Base-by-base conservation (phyloP, 2,113 vertebrate species). In the Speoplatyrhinus poulsoni region DNA sequence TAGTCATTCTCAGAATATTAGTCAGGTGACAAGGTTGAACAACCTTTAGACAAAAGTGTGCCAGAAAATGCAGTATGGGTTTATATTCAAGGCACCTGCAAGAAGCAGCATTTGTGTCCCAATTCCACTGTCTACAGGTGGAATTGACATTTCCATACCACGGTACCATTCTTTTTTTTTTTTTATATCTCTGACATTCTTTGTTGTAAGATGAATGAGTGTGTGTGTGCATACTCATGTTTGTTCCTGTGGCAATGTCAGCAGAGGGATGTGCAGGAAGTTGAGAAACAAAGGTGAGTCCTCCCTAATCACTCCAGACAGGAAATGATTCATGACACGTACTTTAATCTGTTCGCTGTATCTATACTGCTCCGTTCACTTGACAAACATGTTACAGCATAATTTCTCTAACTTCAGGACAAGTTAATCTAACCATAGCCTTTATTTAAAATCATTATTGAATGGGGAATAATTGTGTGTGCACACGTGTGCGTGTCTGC, bases 301-400 rank as follows among this genome's bases (percentile, higher is more conserved):
- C 65, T 33, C 13, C 81, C 65, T 79, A 48, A 19, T 77, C 73
- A 85, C 71, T 76, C 33, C 48, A 81, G 50, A 49, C 73, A 76
- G 83, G 82, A 86, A 76, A 71, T 91, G 79, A 88, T 80, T 89
- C 85, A 86, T 2, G 26, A 26, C 26, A 26, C 47, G 8, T 41
- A 10, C 13, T 49, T 8, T 19, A 33, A 3, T 47, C 0, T 4
- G 53, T n/a, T 11, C 17, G 6, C 1, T 16, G 55, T 46, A 60
- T 49, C n/a, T 6, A 8, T 19, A 17, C n/a, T 56, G 19, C 5
- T 17, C 54, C 17, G 10, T 7, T 11, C 32, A 19, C 17, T 32
- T 36, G 36, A 41, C 36, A 41, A 41, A 41, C 36, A 41, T 6
- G 26, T 26, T 26, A 41, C 4, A 41, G 36, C 36, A 41, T 41